Evolutionary conservation across 1,140 invertebrate species (phyloP).

Genomic region (Heliconius eleuchia): DNA sequence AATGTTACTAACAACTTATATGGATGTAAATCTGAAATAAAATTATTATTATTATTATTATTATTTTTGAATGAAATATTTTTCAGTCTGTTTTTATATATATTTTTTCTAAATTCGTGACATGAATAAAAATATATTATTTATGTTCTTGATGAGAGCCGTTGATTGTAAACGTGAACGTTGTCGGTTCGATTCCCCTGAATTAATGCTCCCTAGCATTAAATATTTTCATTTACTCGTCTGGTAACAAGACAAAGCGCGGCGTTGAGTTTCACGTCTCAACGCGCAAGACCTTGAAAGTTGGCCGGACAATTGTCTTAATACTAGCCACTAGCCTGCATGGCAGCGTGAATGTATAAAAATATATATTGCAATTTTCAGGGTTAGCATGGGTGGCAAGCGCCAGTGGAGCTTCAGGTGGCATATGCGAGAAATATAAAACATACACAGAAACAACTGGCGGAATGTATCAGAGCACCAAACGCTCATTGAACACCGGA

Average conservation of each 20-base stretch:
- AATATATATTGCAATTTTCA: constrained; percentile 18
- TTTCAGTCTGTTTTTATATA: too few species aligned
- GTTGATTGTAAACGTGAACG: too few species aligned
- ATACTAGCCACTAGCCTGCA: background rate
- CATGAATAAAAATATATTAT: too few species aligned
- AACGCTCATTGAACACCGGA: constrained; percentile 97
- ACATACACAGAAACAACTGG: constrained; percentile 97
- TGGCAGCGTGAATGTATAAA: background rate
- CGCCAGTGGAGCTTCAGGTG: constrained; percentile 97
- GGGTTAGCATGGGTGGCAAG: constrained; percentile 99
- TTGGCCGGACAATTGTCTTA: background rate
- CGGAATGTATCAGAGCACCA: constrained; percentile 95
- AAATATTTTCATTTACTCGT: too few species aligned
- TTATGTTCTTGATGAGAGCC: too few species aligned
- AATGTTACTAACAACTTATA: too few species aligned
- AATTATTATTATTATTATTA: too few species aligned
- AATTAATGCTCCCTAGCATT: too few species aligned
- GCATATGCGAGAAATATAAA: constrained; percentile 99
- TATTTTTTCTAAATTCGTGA: background rate
- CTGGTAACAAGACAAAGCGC: background rate
- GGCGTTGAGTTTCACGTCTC: background rate
- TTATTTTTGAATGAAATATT: too few species aligned
- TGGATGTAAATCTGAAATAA: too few species aligned
- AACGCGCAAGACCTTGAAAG: background rate
- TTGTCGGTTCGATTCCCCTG: too few species aligned